Conservation (phyloP, 1,140 invertebrate species). For the Hylyphantes graminicola region DNA sequence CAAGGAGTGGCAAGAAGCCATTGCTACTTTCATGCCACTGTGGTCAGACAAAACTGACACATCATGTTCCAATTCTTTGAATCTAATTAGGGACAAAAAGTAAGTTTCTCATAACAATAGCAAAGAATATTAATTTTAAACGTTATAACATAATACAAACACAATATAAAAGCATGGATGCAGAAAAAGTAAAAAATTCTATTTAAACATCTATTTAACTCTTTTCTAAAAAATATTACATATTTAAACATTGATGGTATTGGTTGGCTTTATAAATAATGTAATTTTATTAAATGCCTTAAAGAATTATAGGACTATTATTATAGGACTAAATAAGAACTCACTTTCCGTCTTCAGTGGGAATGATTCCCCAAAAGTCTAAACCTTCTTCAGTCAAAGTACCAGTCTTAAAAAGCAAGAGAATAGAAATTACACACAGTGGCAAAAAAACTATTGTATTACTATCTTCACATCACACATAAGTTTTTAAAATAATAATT, state of each 20-base stretch:
- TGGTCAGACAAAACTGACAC: constrained; percentile 7
- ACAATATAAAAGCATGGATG: neutral
- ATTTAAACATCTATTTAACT: too few relatives aligned
- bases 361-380: constrained; percentile 89
- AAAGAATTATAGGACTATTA: too few relatives aligned
- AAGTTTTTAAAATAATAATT: too few relatives aligned
- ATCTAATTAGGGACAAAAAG: constrained; percentile 33
- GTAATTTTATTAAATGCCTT: too few relatives aligned
- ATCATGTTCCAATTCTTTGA: constrained; percentile 44
- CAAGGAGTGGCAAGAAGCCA: constrained; percentile 85
- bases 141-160: neutral
- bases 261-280: too few relatives aligned
- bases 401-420: constrained; percentile 75
- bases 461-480: too few relatives aligned
- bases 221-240: too few relatives aligned
- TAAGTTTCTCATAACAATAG: neutral
- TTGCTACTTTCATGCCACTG: constrained; percentile 69
- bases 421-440: neutral
- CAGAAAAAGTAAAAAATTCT: neutral
- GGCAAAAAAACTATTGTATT: too few relatives aligned
- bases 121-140: neutral
- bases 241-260: too few relatives aligned
- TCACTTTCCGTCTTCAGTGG: constrained; percentile 67
- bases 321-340: neutral
- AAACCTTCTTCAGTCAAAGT: constrained; percentile 94